These are phyloP conservation scores for Coenonympha glycerion DNA, from an alignment of 2,888 invertebrate species.

Conservation along the genomic window DNA sequence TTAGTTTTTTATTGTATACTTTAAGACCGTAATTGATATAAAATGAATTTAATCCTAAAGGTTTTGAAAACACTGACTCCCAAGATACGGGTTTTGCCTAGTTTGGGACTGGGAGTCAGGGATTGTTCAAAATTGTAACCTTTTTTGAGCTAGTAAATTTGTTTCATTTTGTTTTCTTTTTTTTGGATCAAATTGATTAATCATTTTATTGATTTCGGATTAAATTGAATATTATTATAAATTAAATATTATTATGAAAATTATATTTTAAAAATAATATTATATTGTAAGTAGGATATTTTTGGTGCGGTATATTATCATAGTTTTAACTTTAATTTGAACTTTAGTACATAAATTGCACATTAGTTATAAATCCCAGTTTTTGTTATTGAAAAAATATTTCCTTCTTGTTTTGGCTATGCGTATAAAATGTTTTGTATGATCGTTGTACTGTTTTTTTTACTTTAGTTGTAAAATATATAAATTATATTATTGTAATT, in stretches of 20 bases:
- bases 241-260: neutral
- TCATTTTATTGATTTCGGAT: no score
- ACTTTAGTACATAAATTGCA: neutral
- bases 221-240: no score
- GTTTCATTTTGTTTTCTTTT: no score
- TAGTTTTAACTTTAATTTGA: neutral
- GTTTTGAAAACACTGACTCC: no score
- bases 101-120: no score
- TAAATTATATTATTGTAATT: slow-evolving; percentile 27
- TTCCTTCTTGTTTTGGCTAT: slow-evolving; percentile 40
- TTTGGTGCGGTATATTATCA: neutral
- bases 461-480: slow-evolving; percentile 24
- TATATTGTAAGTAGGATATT: neutral
- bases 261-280: neutral
- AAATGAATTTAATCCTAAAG: no score
- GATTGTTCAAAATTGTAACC: no score
- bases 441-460: slow-evolving; percentile 14
- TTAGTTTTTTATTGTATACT: slow-evolving; percentile 1
- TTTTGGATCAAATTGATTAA: no score
- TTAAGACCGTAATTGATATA: neutral
- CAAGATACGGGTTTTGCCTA: no score
- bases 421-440: slow-evolving; percentile 27
- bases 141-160: no score
- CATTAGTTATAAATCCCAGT: neutral
- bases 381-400: slow-evolving; percentile 20